Evolutionary conservation across 1,140 invertebrate species (phyloP).

Genomic region (Andricus grossulariae): DNA sequence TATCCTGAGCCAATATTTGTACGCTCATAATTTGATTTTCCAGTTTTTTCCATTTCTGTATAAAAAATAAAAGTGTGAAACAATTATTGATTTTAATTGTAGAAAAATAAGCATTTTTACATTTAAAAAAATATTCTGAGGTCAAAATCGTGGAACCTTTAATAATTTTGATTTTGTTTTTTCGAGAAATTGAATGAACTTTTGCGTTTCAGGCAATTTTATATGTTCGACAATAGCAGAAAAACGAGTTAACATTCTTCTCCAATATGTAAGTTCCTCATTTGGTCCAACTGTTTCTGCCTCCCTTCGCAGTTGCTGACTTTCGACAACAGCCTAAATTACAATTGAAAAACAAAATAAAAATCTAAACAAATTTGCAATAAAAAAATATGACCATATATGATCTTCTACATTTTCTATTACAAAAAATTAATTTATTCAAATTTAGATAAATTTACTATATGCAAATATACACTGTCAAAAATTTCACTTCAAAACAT

Average conservation of each 20-base stretch:
- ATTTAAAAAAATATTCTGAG: too few relatives aligned
- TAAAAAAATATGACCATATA: too few relatives aligned
- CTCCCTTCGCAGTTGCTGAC: constrained; percentile 86
- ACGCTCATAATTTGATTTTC: constrained; percentile 84
- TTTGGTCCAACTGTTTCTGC: constrained; percentile 87
- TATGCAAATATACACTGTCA: too few relatives aligned
- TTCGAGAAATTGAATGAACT: constrained; percentile 82
- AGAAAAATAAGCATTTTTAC: constrained; percentile 61
- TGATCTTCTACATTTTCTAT: too few relatives aligned
- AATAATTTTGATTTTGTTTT: constrained; percentile 82
- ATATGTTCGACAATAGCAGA: constrained; percentile 88
- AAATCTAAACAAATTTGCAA: too few relatives aligned
- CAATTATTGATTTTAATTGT: background rate
- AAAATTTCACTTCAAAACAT: too few relatives aligned
- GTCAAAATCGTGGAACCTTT: constrained; percentile 69
- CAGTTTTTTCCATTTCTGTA: constrained; percentile 85
- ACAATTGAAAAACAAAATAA: constrained; percentile 16
- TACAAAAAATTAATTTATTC: too few relatives aligned
- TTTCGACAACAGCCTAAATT: constrained; percentile 79
- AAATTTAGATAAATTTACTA: too few relatives aligned
- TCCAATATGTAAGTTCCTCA: constrained; percentile 89
- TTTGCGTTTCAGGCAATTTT: constrained; percentile 79
- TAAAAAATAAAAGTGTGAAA: constrained; percentile 43
- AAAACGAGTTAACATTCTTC: constrained; percentile 85
- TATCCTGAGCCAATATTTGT: constrained; percentile 90